Base-by-base conservation (phyloP, 2,797 vertebrate genomes). In the Chanos chanos region DNA sequence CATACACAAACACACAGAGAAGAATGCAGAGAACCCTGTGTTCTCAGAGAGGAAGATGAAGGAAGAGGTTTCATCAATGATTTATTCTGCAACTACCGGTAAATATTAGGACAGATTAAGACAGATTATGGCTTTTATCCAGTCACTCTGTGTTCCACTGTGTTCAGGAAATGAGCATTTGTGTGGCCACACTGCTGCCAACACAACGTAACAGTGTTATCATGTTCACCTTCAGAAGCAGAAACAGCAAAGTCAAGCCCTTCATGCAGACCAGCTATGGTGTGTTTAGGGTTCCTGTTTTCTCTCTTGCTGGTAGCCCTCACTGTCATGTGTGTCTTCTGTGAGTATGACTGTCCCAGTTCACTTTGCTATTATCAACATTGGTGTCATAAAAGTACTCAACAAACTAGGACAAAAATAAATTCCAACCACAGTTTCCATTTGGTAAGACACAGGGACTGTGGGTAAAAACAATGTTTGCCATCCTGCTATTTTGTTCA, bases 311-410 rank as follows among this genome's bases (percentile, higher is more conserved):
- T 74, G 13, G 71, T 30, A 6, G 65, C 41, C 9, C 1, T 82
- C 37, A 31, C 78, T 10, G 4, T 15, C 2, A 41, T 84, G 64
- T 7, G 2, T 18, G 3, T 71, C 51, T 55, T 37, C 21, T 44
- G 85, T 88, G 52, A 82, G 86, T 81, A 41, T n/a, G 7, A 27
- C 3, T 16, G 31, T 9, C 33, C 9, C 0, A 21, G 19, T 22
- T 27, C 13, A 6, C 4, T 12, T n/a, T 4, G 36, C 10, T 4
- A 7, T 4, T 25, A n/a, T n/a, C n/a, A n/a, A n/a, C n/a, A n/a
- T n/a, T n/a, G n/a, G n/a, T n/a, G n/a, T n/a, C n/a, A n/a, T n/a
- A n/a, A n/a, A n/a, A n/a, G n/a, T n/a, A n/a, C n/a, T n/a, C n/a
- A n/a, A n/a, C n/a, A n/a, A n/a, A n/a, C n/a, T 33, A 36, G n/a